Base-by-base conservation (phyloP, 2,797 vertebrate species). In the Channa striata region DNA sequence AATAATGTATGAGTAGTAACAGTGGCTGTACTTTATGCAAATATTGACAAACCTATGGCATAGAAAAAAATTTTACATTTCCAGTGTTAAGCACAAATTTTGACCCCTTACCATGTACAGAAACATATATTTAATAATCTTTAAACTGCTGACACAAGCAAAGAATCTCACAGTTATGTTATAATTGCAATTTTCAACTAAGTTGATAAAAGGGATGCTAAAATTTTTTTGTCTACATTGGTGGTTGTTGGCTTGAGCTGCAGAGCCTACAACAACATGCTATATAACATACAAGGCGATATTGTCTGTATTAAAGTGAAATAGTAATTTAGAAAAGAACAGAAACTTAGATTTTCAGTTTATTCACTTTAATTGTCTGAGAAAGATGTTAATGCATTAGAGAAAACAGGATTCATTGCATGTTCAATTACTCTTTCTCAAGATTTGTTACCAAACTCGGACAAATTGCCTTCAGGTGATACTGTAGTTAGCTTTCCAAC, bases 1-100 rank as follows among this genome's bases (percentile, higher is more conserved):
- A 88, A 92, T 90, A 89, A 90, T 90, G 88, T 80, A 90, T 79
- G n/a, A 42, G 33, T 51, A 17, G 81, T 80, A 79, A 84, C 59
- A 33, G 30, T 77, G 72, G 66, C 53, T 66, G 20, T 80, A 79
- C 75, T 87, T 79, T 79, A 85, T 89, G 74, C 80, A 89, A 81
- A 87, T 88, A 80, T 90, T 80, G 83, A 86, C 84, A 78, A 85
- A 81, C 73, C 57, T 73, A 72, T 78, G 30, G 61, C 77, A n/a
- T n/a, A 25, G 72, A 75, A 70, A 68, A 69, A 68, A 72, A 57
- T 20, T 34, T 33, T 59, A 77, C 60, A 12, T 42, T 64, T 77
- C 36, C 50, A 49, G 49, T 63, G 59, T 74, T 21, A 67, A 68
- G 71, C 58, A 42, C 53, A 80, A 54, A 46, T 75, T 86, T 23